Evolutionary conservation across 1,140 invertebrate genomes (phyloP), one percentile per base, ranked within the genome.

Genomic region (Pomacea maculata): DNA sequence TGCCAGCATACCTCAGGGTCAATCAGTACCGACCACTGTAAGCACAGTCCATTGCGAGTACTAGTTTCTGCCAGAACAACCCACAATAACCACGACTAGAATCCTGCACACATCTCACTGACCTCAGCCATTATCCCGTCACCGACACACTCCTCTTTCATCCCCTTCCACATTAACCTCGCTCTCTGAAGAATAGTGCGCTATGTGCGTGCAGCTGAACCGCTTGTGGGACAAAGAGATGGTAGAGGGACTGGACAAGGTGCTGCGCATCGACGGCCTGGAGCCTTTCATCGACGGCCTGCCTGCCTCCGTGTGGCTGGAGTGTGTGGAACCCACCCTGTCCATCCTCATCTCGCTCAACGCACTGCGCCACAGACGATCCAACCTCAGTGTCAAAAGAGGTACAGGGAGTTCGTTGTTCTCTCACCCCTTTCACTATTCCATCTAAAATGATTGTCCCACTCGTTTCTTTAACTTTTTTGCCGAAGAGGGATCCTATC

Each of bases 281-380:
- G 76, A 84, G 29, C 84, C 82, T 3, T 29, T 82, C 2, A 79
- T 85, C 19, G 84, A 85, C 64, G 84, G 82, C 6, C 75, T 85
- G 68, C 84, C 84, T 14, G 84, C 79, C 63, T 78, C 84, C 7
- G 77, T 85, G 21, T 85, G 84, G 84, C 78, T 85, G 73, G 82
- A 83, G 64, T 85, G 84, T 63, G 73, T 85, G n/a, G 84, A 85
- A 54, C 84, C 84, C 9, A 82, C 84, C 12, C 74, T 85, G n/a
- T 73, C 67, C 74, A 82, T 83, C 54, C 77, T 85, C 15, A 68
- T 77, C 68, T 77, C 82, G 8, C 78, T 85, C 25, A 77, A 79
- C 68, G n/a, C 64, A 7, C 78, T 85, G 68, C 81, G 83, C 25
- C 80, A 78, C 15, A 65, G 84, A 9, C 76, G 79, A 55, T 79